phyloP scores from a whole-genome alignment of 2,797 vertebrate genomes.

The Cetoscarus ocellatus region DNA sequence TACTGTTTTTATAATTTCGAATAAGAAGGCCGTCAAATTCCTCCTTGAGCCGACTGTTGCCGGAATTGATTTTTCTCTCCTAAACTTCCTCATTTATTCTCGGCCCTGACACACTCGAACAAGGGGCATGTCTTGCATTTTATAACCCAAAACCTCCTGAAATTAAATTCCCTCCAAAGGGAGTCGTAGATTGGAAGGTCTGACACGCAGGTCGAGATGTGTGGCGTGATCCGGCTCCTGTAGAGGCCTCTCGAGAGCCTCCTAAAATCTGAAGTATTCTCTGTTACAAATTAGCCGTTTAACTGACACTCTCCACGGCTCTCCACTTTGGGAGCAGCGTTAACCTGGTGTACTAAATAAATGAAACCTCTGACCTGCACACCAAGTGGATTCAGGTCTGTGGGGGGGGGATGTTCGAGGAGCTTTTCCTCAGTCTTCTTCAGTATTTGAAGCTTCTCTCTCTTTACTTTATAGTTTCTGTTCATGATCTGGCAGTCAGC shows the following conservation, averaged over 20 bases:
- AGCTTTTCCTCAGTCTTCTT: background rate
- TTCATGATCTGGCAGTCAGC: slow-evolving; percentile 7
- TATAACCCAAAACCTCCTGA: slow-evolving; percentile 15
- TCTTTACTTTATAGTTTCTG: background rate
- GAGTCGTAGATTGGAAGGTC: slow-evolving; percentile 4
- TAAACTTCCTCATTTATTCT: background rate
- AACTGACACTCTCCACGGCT: slow-evolving; percentile 23
- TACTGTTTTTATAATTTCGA: no score
- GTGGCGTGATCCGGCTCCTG: slow-evolving; percentile 19
- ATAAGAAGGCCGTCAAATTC: no score
- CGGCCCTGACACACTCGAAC: background rate
- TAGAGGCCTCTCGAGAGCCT: slow-evolving; percentile 41
- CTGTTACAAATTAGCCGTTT: slow-evolving; percentile 47
- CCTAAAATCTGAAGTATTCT: slow-evolving; percentile 48
- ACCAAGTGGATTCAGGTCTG: background rate
- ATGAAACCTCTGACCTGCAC: background rate
- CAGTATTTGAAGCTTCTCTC: background rate
- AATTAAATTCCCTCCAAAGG: slow-evolving; percentile 17
- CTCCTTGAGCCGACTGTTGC: slow-evolving; percentile 1
- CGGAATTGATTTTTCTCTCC: background rate
- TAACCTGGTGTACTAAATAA: slow-evolving; percentile 13
- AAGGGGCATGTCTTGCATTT: slow-evolving; percentile 4
- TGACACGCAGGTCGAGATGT: slow-evolving; percentile 35
- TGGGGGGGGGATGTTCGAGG: background rate
- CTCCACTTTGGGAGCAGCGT: slow-evolving; percentile 15